Conservation (phyloP, 2,888 invertebrate genomes). For the Noctua comes region DNA sequence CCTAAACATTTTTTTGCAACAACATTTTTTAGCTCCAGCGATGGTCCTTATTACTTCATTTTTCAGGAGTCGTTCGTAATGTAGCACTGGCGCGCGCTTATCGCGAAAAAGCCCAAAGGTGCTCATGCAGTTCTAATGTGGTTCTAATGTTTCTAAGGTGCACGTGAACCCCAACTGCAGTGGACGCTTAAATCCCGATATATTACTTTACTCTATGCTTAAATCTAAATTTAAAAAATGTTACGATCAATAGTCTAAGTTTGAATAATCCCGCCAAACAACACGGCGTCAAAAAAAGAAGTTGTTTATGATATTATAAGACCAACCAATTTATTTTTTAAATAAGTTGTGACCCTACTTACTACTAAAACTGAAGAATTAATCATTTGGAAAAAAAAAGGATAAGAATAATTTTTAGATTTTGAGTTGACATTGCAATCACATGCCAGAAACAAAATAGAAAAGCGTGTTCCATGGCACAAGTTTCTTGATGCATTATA, state of each 20-base stretch:
- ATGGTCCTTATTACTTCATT: neutral
- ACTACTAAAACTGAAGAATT: neutral
- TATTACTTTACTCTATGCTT: too few relatives aligned
- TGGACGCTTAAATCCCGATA: too few relatives aligned
- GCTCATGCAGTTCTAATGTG: neutral
- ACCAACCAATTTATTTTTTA: neutral
- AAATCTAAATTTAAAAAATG: neutral
- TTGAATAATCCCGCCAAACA: constrained; percentile 29
- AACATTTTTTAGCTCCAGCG: too few relatives aligned
- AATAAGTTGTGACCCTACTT: neutral
- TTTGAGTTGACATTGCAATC: neutral
- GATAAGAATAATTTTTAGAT: too few relatives aligned
- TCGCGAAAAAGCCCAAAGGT: neutral
- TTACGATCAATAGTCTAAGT: neutral
- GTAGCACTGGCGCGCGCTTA: neutral
- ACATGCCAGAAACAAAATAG: constrained; percentile 23
- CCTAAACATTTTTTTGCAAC: too few relatives aligned
- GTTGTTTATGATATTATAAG: constrained; percentile 21
- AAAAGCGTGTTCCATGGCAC: constrained; percentile 15
- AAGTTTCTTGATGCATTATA: neutral
- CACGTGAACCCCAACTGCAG: neutral
- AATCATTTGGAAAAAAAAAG: neutral
- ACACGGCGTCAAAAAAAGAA: constrained; percentile 26
- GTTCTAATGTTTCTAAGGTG: neutral
- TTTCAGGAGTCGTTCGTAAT: neutral